Evolutionary conservation across 53 echinoderm and acorn worm species (phyloP).

Genomic region (Luidia sarsii): DNA sequence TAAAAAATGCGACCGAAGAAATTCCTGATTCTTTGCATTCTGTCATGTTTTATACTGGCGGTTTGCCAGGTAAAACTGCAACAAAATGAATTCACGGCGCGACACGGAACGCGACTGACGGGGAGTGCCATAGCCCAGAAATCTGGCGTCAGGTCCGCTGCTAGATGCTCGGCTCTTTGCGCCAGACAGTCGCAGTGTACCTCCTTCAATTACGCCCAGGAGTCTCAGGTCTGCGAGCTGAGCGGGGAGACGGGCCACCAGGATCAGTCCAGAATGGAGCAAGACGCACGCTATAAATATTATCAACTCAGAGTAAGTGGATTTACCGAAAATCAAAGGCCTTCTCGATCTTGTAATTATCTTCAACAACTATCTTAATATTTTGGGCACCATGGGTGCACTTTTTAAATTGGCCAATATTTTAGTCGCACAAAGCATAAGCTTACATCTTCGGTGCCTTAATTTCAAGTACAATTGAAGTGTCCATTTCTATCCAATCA

Average conservation of each 20-base stretch:
- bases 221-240: no score
- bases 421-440: no score
- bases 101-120: neutral
- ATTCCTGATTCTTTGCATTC: neutral
- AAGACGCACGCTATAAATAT: neutral
- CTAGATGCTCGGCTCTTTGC: conserved; percentile 27
- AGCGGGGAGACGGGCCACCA: neutral
- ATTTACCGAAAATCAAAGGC: no score
- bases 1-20: neutral
- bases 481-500: no score
- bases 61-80: neutral
- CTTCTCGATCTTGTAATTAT: no score
- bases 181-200: neutral
- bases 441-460: no score
- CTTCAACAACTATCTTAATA: no score
- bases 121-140: neutral
- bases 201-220: no score
- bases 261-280: neutral
- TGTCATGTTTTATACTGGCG: neutral
- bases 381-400: no score
- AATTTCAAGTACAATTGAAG: no score
- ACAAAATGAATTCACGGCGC: neutral
- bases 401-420: no score
- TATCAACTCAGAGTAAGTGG: conserved; percentile 13
- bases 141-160: no score